Evolutionary conservation across 2,113 vertebrate genomes (phyloP).

Genomic region (Falco punctatus): DNA sequence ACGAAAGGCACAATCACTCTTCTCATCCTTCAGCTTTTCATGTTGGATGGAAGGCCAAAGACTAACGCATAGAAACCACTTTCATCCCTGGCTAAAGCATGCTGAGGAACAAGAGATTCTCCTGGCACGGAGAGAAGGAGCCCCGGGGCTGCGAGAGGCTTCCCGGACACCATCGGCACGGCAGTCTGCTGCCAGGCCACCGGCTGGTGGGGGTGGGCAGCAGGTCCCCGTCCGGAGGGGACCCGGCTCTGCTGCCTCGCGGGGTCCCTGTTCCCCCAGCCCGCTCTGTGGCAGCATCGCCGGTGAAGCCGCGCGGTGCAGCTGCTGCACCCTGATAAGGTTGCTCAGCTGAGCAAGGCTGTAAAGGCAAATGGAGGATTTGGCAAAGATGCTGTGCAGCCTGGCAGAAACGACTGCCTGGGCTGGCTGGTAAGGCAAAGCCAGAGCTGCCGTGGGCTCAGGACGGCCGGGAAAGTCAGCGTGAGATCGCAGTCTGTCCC

Average conservation of each 20-base stretch:
- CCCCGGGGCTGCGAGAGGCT: not conserved
- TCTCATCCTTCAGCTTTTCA: not conserved
- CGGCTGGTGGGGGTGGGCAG: not conserved
- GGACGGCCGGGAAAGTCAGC: not conserved
- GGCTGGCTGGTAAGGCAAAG: not conserved
- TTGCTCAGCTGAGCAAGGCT: not conserved
- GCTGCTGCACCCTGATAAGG: not conserved
- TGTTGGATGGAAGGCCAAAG: not conserved
- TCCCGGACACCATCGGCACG: not conserved
- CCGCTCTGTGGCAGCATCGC: not conserved
- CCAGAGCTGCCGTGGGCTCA: not conserved
- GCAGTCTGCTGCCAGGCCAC: not conserved
- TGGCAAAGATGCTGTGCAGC: not conserved
- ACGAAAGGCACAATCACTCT: not conserved
- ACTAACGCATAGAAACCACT: not conserved
- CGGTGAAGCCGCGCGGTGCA: not conserved
- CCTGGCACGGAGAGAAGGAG: rapidly evolving
- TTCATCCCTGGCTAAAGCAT: not conserved
- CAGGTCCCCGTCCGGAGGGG: rapidly evolving
- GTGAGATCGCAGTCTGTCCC: not conserved
- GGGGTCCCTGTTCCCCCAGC: not conserved
- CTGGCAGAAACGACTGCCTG: not conserved
- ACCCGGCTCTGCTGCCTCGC: rapidly evolving
- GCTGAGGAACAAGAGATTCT: not conserved
- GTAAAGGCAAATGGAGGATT: not conserved